A percentile compares a stretch with the other conserved stretches of the same genome.
phyloP scores from a whole-genome alignment of 1,140 invertebrate genomes.

The Platorchestia sp. region DNA sequence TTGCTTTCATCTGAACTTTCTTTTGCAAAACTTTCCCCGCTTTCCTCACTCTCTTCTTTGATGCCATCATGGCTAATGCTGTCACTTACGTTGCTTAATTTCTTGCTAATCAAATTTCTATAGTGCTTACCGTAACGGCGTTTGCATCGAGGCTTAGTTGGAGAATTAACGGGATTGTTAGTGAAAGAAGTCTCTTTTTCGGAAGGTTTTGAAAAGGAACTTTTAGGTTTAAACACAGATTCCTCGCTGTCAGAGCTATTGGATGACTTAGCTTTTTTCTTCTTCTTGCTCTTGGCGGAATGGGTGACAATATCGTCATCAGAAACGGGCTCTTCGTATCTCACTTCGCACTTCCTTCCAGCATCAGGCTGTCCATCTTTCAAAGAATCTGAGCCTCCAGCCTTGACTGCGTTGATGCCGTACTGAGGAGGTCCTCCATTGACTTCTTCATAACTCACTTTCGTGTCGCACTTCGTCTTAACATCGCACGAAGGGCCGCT shows the following conservation, averaged over 20 bases:
- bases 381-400: neutral
- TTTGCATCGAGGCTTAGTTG: conserved; percentile 5
- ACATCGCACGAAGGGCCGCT: neutral
- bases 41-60: conserved; percentile 43
- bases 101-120: conserved; percentile 3
- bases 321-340: conserved; percentile 5
- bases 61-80: conserved; percentile 26
- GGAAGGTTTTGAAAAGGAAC: neutral
- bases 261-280: neutral
- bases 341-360: conserved; percentile 17
- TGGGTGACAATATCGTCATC: neutral
- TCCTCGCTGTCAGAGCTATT: neutral
- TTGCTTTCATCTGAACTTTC: conserved; percentile 48
- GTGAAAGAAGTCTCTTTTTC: conserved; percentile 35
- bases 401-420: conserved; percentile 19
- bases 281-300: neutral
- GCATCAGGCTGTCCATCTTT: neutral
- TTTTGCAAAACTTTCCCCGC: conserved; percentile 6
- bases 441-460: conserved; percentile 41
- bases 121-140: neutral
- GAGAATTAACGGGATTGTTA: neutral
- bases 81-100: neutral
- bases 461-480: conserved; percentile 26
- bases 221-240: neutral
- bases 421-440: conserved; percentile 34